Base-by-base conservation (phyloP, 2,797 vertebrate species). In the Neosilurus mollespiculum region DNA sequence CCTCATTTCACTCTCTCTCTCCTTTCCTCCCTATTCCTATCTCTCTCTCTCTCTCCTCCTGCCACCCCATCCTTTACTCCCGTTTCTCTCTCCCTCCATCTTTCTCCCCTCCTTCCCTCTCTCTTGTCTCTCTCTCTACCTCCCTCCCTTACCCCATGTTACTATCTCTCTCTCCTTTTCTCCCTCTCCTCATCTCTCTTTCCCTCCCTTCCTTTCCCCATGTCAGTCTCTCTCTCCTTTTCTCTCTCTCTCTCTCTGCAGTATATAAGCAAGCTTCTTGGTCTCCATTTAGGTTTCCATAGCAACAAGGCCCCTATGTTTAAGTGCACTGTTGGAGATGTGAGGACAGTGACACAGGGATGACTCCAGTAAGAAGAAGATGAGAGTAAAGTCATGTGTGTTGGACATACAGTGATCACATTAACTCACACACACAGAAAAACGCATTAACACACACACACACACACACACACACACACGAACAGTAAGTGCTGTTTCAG, bases 221-320 rank as follows among this genome's bases (percentile, higher is more conserved):
- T 43, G 37, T 43, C 43, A 5, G 4, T 43, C 43, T 43, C 43
- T 43, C 43, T 43, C 43, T 43, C 43, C 8, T 8, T 43, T 43
- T 43, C 43, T 43, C 43, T 4, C 43, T 6, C 37, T 6, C 2
- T 43, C 43, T 12, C 20, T 4, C 2, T 51, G 91, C 86, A 91
- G 90, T 90, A 92, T 89, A 89, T 90, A 90, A 90, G 85, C 89
- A 90, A 78, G 90, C 92, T 91, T 91, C 91, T 89, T 88, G 85
- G 86, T 89, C 89, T 84, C 83, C 90, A 90, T 65, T 81, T 87
- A 89, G 81, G 94, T 95, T 93, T 91, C 94, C 93, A 94, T 94
- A 92, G 94, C 92, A 94, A 95, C 94, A 92, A 90, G 89, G 20
- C 30, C 87, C 83, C 82, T 73, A 88, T 90, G 90, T 92, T 94